Conservation (phyloP, 2,113 vertebrate species). For the Serilophus lunatus region DNA sequence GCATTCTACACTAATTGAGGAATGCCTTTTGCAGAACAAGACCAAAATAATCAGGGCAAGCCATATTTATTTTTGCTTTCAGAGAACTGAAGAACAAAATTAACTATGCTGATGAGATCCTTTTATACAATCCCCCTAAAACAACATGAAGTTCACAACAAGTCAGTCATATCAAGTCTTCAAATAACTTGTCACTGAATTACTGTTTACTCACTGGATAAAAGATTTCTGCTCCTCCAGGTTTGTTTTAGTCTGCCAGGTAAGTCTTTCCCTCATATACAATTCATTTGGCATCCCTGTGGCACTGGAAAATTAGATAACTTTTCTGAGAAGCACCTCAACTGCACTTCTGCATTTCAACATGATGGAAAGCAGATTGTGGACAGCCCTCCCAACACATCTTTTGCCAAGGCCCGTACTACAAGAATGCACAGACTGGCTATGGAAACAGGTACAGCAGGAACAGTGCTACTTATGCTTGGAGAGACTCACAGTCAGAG, state of each 20-base stretch:
- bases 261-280: neutral
- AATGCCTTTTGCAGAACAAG: neutral
- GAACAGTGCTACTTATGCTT: neutral
- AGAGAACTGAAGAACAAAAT: neutral
- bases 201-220: neutral
- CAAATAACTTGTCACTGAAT: neutral
- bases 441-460: neutral
- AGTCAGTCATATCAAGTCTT: neutral
- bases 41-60: neutral
- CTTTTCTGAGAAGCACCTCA: neutral
- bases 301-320: neutral
- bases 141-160: neutral
- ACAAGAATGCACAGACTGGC: neutral
- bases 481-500: neutral
- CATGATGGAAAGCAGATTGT: neutral
- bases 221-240: neutral
- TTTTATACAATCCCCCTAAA: neutral
- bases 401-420: neutral
- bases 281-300: neutral
- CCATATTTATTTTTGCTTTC: neutral
- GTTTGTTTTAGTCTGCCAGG: neutral
- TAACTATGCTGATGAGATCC: neutral
- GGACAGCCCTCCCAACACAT: neutral
- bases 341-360: neutral
- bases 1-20: neutral